Percentiles rank a stretch among this genome's conserved stretches.
phyloP scores from a whole-genome alignment of 2,113 vertebrate species.

The Toxotes chatareus region DNA sequence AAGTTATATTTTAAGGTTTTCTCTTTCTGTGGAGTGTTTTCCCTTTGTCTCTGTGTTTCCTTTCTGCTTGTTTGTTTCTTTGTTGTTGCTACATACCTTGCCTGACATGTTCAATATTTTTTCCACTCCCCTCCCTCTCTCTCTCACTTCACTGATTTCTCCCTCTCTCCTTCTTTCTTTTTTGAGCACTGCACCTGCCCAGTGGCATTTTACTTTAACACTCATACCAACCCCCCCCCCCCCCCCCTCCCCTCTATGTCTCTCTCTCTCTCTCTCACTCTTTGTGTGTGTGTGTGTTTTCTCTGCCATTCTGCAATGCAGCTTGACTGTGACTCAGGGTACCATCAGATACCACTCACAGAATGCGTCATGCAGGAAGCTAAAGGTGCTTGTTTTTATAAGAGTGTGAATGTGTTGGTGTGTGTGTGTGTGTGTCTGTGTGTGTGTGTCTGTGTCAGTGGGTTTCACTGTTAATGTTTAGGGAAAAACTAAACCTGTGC shows the following conservation, averaged over 20 bases:
- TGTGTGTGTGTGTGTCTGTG: conserved; percentile 20
- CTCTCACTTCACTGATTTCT: conserved; percentile 48
- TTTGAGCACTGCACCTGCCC: conserved; percentile 66
- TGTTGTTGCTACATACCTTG: conserved; percentile 61
- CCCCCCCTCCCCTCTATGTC: neutral
- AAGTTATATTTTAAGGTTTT: conserved; percentile 18
- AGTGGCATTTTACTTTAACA: conserved; percentile 62
- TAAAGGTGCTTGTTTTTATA: conserved; percentile 71
- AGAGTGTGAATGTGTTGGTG: conserved; percentile 10
- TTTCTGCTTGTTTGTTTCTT: conserved; percentile 59
- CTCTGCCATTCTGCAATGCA: conserved; percentile 72
- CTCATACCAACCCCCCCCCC: conserved; percentile 16
- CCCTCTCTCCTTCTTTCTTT: conserved; percentile 37
- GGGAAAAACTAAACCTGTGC: conserved; percentile 62
- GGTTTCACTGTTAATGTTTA: conserved; percentile 50
- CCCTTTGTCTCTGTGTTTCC: conserved; percentile 30
- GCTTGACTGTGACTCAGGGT: conserved; percentile 77
- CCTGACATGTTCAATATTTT: conserved; percentile 59
- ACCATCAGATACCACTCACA: conserved; percentile 76
- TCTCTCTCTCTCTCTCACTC: too few species aligned
- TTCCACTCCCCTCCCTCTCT: conserved; percentile 3
- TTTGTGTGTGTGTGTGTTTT: conserved; percentile 49
- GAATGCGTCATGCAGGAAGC: conserved; percentile 77
- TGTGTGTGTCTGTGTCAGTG: conserved; percentile 32
- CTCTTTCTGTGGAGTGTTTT: neutral